Evolutionary conservation across 2,888 invertebrate species (phyloP).

Genomic region (Glaucopsyche alexis): DNA sequence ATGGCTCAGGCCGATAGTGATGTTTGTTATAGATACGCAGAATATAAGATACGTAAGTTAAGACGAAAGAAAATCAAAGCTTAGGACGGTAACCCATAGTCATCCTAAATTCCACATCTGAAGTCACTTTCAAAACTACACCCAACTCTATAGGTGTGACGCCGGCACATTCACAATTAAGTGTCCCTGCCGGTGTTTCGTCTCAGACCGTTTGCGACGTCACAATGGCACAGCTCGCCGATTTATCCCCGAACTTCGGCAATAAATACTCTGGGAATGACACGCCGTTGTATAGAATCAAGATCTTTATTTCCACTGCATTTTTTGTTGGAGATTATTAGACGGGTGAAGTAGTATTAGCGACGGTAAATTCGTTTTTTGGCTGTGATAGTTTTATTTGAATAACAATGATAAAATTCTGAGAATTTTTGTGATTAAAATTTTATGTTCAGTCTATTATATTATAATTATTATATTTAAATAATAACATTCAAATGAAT

Average conservation of each 20-base stretch:
- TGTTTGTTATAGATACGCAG: too few relatives aligned
- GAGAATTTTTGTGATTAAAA: too few relatives aligned
- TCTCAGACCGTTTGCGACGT: conserved; percentile 40
- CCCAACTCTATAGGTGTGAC: not conserved
- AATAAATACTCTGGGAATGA: conserved; percentile 50
- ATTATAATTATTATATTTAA: too few relatives aligned
- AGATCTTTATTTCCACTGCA: conserved; percentile 25
- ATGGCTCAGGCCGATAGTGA: too few relatives aligned
- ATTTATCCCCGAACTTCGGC: conserved; percentile 54
- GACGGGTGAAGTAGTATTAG: not conserved
- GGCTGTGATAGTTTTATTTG: not conserved
- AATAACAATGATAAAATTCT: not conserved
- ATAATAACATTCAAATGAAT: too few relatives aligned
- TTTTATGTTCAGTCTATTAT: too few relatives aligned
- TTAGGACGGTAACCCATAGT: not conserved
- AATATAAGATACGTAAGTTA: too few relatives aligned
- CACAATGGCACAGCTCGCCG: conserved; percentile 44
- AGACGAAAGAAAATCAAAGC: too few relatives aligned
- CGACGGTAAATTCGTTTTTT: not conserved
- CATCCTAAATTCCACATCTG: not conserved
- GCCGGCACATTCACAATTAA: conserved; percentile 29
- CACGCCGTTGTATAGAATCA: conserved; percentile 33
- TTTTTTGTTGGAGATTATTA: conserved; percentile 20
- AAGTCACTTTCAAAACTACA: not conserved
- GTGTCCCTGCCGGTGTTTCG: conserved; percentile 36